A percentile compares a stretch with the other conserved stretches of the same genome.
These are phyloP conservation scores for Brachionus sp. DNA, from an alignment of 1,140 invertebrate genomes.

Conservation along the genomic window DNA sequence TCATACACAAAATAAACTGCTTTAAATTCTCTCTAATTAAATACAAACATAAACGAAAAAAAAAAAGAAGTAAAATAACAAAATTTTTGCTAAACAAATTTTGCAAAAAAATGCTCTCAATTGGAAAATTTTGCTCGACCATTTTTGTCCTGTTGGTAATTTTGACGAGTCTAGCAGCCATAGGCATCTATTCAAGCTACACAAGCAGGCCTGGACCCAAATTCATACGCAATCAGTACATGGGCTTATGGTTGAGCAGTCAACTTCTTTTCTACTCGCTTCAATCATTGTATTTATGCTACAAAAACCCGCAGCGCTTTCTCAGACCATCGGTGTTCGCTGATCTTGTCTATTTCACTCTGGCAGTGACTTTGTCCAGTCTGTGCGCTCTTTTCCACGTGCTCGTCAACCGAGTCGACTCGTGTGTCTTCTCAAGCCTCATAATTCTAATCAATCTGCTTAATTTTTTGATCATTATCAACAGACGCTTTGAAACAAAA, in stretches of 20 bases:
- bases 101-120: slow-evolving; percentile 12
- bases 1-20: slow-evolving; percentile 8
- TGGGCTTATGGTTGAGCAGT: background rate
- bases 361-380: background rate
- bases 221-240: slow-evolving; percentile 21
- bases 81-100: background rate
- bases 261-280: background rate
- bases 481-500: background rate
- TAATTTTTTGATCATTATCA: slow-evolving; percentile 9
- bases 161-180: background rate
- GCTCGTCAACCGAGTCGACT: background rate
- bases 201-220: background rate
- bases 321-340: background rate
- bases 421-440: background rate
- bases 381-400: background rate
- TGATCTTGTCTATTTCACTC: background rate
- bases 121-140: slow-evolving; percentile 3
- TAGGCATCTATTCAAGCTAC: background rate
- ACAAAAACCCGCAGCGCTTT: background rate
- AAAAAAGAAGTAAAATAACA: background rate
- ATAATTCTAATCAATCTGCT: background rate
- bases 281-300: background rate
- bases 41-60: background rate
- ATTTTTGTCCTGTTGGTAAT: background rate
- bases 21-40: background rate